A percentile compares a stretch with the other conserved stretches of the same genome.
These are phyloP conservation scores for Epinotia demarniana DNA, from an alignment of 2,888 invertebrate genomes.

Conservation along the genomic window DNA sequence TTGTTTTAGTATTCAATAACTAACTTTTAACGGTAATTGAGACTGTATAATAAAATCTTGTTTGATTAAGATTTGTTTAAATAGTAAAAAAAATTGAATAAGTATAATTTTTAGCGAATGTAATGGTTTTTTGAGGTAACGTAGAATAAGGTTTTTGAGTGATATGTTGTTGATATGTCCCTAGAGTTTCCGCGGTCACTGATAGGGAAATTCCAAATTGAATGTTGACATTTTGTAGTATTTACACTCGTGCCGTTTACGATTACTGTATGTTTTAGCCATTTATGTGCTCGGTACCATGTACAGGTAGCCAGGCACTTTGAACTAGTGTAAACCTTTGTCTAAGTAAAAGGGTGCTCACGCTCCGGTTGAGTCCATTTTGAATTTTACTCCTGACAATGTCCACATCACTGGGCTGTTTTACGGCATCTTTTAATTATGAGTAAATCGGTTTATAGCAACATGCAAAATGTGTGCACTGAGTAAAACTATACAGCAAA, in stretches of 20 bases:
- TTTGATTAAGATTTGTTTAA: conserved; percentile 47
- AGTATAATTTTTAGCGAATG: conserved; percentile 44
- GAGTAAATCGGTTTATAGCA: too few relatives aligned
- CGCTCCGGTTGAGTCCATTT: too few relatives aligned
- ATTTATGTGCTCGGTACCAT: neutral
- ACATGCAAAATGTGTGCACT: too few relatives aligned
- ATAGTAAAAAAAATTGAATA: conserved; percentile 40
- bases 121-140: conserved; percentile 33
- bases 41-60: conserved; percentile 67
- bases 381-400: too few relatives aligned
- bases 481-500: neutral
- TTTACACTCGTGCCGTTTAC: conserved; percentile 31
- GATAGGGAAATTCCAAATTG: conserved; percentile 10
- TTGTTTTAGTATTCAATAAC: conserved; percentile 48
- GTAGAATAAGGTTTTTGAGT: conserved; percentile 43
- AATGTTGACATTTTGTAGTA: conserved; percentile 29
- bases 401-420: too few relatives aligned
- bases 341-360: too few relatives aligned
- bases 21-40: conserved; percentile 66
- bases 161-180: conserved; percentile 41
- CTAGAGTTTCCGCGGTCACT: conserved; percentile 10
- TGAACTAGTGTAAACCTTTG: too few relatives aligned
- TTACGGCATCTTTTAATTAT: too few relatives aligned
- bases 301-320: neutral
- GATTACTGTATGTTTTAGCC: conserved; percentile 5